phyloP scores from a whole-genome alignment of 2,888 invertebrate species.

The Pedicia rivosa region DNA sequence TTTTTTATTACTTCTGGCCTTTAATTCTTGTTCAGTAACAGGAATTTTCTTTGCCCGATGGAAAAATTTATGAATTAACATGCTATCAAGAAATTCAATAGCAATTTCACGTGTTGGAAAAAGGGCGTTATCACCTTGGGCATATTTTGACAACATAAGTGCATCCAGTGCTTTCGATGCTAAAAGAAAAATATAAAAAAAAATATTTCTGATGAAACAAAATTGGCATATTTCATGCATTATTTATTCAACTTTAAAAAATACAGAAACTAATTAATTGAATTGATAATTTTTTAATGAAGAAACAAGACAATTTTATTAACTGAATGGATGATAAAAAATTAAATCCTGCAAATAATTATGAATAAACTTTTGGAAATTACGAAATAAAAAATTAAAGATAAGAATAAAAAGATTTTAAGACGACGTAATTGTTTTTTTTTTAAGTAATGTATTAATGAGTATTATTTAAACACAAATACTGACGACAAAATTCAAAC shows the following conservation, averaged over 20 bases:
- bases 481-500: no score
- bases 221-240: conserved; percentile 11
- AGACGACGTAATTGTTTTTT: no score
- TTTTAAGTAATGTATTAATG: no score
- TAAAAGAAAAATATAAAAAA: conserved; percentile 17
- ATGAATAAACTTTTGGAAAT: no score
- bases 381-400: no score
- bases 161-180: conserved; percentile 83
- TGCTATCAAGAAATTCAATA: conserved; percentile 61
- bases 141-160: conserved; percentile 82
- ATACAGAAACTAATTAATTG: no score
- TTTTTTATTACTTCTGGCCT: conserved; percentile 29
- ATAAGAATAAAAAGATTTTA: no score
- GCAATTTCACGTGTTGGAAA: conserved; percentile 72
- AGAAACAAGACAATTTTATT: no score
- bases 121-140: conserved; percentile 51
- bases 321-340: no score
- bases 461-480: no score
- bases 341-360: no score
- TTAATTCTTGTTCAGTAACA: conserved; percentile 50
- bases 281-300: no score
- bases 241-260: background rate
- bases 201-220: background rate
- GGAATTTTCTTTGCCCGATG: conserved; percentile 86
- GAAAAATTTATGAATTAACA: conserved; percentile 87